phyloP scores from a whole-genome alignment of 2,797 vertebrate genomes.

The Brachyrhaphis roseni region DNA sequence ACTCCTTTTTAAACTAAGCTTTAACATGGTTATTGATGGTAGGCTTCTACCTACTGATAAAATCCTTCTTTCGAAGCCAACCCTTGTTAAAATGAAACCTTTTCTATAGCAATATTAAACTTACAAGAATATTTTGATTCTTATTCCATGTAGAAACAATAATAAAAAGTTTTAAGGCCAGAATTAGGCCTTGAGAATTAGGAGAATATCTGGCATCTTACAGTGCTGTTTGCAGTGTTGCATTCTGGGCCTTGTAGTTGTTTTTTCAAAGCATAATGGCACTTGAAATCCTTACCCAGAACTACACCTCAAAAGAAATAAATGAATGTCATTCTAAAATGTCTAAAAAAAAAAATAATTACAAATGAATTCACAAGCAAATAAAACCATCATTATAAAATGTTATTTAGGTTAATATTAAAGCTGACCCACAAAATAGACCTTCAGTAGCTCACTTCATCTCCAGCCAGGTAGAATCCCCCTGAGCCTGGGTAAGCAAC shows the following conservation, averaged over 20 bases:
- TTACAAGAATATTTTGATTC: neutral
- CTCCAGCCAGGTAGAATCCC: slow-evolving; percentile 27
- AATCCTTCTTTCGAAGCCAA: neutral
- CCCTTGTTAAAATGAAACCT: neutral
- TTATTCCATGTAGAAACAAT: neutral
- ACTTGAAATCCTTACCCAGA: neutral
- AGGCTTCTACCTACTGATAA: neutral
- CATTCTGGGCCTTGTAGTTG: neutral
- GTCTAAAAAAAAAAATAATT: neutral
- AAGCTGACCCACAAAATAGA: too few relatives aligned
- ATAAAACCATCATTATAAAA: neutral
- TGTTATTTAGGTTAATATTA: neutral
- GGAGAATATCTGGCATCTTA: neutral
- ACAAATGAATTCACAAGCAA: neutral
- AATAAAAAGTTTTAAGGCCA: neutral
- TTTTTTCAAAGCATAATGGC: neutral
- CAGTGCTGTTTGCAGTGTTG: neutral
- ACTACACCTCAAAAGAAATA: neutral
- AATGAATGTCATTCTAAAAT: neutral
- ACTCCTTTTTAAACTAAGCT: neutral
- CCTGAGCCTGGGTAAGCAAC: slow-evolving; percentile 39
- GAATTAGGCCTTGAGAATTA: neutral
- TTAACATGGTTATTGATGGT: neutral
- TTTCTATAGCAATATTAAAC: neutral
- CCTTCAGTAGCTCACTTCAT: slow-evolving; percentile 8